phyloP scores from a whole-genome alignment of 2,888 invertebrate species.

The Nomada flava region DNA sequence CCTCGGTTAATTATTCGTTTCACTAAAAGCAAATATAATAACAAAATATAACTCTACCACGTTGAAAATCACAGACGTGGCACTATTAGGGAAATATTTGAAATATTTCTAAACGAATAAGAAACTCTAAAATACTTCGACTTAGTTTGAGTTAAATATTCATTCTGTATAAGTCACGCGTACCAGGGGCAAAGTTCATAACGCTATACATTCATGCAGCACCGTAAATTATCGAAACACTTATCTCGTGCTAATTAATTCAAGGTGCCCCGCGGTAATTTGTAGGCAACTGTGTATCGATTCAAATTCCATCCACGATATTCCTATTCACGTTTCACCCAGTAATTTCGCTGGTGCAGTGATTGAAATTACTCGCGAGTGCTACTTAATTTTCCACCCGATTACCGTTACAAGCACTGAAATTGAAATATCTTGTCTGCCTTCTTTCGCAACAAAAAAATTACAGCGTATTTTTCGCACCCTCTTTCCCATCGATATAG shows the following conservation, averaged over 20 bases:
- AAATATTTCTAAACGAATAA: no score
- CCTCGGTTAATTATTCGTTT: constrained; percentile 9
- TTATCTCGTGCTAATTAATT: constrained; percentile 5
- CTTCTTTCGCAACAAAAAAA: neutral
- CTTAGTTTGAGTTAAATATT: no score
- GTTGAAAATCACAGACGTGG: no score
- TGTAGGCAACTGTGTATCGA: constrained; percentile 13
- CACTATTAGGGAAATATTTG: no score
- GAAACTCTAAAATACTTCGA: no score
- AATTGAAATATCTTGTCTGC: constrained; percentile 17
- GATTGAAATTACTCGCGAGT: constrained; percentile 28
- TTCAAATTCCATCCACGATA: constrained; percentile 26
- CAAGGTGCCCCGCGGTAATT: neutral
- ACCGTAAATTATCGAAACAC: neutral
- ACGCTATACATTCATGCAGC: no score
- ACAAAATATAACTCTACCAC: neutral
- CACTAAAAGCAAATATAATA: neutral
- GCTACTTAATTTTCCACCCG: neutral
- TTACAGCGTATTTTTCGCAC: neutral
- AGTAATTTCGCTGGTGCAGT: constrained; percentile 3
- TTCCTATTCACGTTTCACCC: neutral
- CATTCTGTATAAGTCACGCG: no score
- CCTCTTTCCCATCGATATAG: constrained; percentile 3
- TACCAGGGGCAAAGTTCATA: no score
- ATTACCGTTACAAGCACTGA: neutral